These are phyloP conservation scores for Phylloscopus whistleri DNA, from an alignment of 2,113 vertebrate species.

Conservation along the genomic window DNA sequence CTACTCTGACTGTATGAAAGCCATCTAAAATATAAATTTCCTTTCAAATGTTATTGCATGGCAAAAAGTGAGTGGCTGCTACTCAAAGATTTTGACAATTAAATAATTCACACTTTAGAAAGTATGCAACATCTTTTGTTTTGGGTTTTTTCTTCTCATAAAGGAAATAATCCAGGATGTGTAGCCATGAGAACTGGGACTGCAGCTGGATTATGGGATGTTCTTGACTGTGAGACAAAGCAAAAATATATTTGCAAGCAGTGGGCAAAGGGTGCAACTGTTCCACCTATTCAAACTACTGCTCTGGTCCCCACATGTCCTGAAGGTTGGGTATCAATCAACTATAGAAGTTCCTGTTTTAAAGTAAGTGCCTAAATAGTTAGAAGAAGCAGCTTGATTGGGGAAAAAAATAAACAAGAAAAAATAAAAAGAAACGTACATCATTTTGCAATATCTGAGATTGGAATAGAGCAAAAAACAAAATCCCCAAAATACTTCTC, in stretches of 20 bases:
- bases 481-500: background rate
- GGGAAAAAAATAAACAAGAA: background rate
- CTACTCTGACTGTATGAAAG: background rate
- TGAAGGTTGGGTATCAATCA: conserved; percentile 70
- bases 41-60: background rate
- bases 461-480: background rate
- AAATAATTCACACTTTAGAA: background rate
- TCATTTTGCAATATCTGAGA: background rate
- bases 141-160: background rate
- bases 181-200: conserved; percentile 85
- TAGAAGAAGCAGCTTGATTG: background rate
- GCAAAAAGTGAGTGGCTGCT: background rate
- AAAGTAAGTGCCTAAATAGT: conserved; percentile 73
- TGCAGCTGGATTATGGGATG: conserved; percentile 88
- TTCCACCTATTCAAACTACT: conserved; percentile 74
- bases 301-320: conserved; percentile 75
- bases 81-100: background rate
- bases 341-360: conserved; percentile 67
- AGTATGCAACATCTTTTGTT: background rate
- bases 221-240: conserved; percentile 81
- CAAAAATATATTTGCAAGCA: conserved; percentile 92
- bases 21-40: background rate
- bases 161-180: conserved; percentile 84
- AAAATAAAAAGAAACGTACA: background rate
- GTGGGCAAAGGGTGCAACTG: conserved; percentile 73